Evolutionary conservation across 92 coral and sea anemone genomes (phyloP).

Genomic region (Plumapathes pennacea): DNA sequence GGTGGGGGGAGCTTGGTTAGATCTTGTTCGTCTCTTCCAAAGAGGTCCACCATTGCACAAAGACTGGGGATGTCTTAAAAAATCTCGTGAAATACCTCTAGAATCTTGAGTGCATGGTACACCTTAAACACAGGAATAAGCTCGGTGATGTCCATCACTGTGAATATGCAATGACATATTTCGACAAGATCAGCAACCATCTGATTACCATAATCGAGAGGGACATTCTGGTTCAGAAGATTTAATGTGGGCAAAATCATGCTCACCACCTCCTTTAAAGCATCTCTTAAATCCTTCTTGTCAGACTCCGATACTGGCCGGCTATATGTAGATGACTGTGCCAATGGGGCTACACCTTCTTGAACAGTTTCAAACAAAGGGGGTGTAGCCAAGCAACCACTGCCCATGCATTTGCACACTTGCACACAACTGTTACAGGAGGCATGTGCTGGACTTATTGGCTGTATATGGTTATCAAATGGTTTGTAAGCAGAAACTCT

Average conservation of each 20-base stretch:
- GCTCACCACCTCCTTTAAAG: constrained; percentile 13
- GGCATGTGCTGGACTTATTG: constrained; percentile 19
- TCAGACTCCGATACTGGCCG: constrained; percentile 39
- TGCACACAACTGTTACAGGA: constrained; percentile 39
- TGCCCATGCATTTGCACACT: constrained; percentile 15
- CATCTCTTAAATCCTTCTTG: constrained; percentile 26
- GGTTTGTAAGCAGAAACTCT: constrained; percentile 52
- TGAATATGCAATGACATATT: constrained; percentile 19
- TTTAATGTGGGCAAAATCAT: constrained; percentile 9
- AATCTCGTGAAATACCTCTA: constrained; percentile 54
- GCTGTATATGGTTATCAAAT: constrained; percentile 29
- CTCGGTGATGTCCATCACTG: constrained; percentile 34
- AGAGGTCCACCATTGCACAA: constrained; percentile 30
- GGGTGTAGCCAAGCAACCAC: background rate
- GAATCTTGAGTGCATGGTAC: constrained; percentile 43
- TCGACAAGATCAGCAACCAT: constrained; percentile 34
- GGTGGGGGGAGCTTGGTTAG: background rate
- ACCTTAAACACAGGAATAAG: constrained; percentile 50
- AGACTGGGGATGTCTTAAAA: constrained; percentile 54
- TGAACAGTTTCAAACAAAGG: constrained; percentile 23
- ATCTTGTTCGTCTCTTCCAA: constrained; percentile 10
- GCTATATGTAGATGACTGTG: constrained; percentile 7
- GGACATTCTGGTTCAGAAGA: constrained; percentile 3
- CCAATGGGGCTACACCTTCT: background rate
- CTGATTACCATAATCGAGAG: constrained; percentile 21